Base-by-base conservation (phyloP, 92 coral and sea anemone genomes). In the Porites cylindrica region DNA sequence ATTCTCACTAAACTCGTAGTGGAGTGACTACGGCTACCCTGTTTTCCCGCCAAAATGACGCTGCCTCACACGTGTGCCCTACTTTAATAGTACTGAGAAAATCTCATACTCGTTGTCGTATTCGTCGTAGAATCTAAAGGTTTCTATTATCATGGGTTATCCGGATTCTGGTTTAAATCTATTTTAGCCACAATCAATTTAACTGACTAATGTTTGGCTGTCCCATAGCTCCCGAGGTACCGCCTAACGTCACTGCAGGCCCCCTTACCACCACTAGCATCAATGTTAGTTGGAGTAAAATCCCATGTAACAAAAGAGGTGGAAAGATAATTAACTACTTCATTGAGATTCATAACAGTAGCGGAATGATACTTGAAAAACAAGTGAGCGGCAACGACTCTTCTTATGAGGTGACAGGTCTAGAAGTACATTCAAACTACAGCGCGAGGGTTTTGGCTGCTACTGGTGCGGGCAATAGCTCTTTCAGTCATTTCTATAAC, bases 261-360 rank as follows among this genome's bases (percentile, higher is more conserved):
- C 73, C 83, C 11, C 18, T 66, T 43, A 87, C 90, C 23, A 67
- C 94, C 17, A 85, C 86, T 10, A 79, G 90, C 51, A 91, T 93
- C 50, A 61, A 43, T 7, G 85, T 95, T 18, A 81, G 38, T 24
- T 95, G 96, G 98, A 56, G 80, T 8, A 12, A 50, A 26, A 82
- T 95, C 16, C 82, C 80, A n/a, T 74, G 62, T 60, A 67, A 86
- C n/a, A 29, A 83, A 58, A 87, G 72, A 32, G 83, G 83, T 65
- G 98, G 96, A 13, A 52, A 52, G 51, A 87, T 95, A n/a, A 78
- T 54, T 3, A 43, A 51, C 1, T 93, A 93, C 76, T 66, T 61
- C 14, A 66, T 89, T 47, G 72, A 78, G 70, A 43, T 77, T 26
- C 68, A 16, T 19, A 78, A 85, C 83, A 54, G 66, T 10, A 84